Conservation (phyloP, 2,888 invertebrate genomes). For the Thereva unica region DNA sequence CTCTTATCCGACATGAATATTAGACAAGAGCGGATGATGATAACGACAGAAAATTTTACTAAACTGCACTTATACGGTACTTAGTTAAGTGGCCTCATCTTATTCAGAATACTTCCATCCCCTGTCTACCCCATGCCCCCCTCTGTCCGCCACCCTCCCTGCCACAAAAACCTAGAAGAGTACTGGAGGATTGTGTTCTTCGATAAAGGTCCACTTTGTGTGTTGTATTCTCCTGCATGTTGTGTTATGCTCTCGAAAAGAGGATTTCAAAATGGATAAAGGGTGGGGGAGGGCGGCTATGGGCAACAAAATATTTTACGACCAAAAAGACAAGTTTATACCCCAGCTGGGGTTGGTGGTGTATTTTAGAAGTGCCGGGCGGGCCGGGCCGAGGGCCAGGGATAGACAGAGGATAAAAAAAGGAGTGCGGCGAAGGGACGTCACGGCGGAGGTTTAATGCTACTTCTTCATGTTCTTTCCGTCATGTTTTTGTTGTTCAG, state of each 20-base stretch:
- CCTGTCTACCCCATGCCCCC: too few relatives aligned
- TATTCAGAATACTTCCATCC: not conserved
- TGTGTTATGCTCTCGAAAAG: not conserved
- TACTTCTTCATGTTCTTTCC: too few relatives aligned
- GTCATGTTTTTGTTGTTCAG: too few relatives aligned
- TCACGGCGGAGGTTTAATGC: slow-evolving; percentile 3
- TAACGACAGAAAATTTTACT: slow-evolving; percentile 25
- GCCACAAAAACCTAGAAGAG: too few relatives aligned
- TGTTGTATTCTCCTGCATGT: slow-evolving; percentile 8
- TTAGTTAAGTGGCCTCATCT: slow-evolving; percentile 21
- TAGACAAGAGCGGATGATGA: slow-evolving; percentile 12
- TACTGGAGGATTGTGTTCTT: slow-evolving; percentile 12
- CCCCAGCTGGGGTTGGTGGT: not conserved
- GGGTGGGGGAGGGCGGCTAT: too few relatives aligned
- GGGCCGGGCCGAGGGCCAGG: too few relatives aligned
- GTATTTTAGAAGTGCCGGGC: too few relatives aligned
- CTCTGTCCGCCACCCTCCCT: too few relatives aligned
- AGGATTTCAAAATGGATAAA: slow-evolving; percentile 4
- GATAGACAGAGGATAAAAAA: too few relatives aligned
- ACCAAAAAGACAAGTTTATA: not conserved
- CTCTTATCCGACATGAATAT: slow-evolving; percentile 32
- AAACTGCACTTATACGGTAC: slow-evolving; percentile 27
- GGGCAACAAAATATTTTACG: slow-evolving; percentile 28
- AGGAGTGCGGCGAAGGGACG: not conserved
- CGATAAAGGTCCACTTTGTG: slow-evolving; percentile 26